Conservation (phyloP, 2,888 invertebrate genomes). For the Amphiduros pacificus region DNA sequence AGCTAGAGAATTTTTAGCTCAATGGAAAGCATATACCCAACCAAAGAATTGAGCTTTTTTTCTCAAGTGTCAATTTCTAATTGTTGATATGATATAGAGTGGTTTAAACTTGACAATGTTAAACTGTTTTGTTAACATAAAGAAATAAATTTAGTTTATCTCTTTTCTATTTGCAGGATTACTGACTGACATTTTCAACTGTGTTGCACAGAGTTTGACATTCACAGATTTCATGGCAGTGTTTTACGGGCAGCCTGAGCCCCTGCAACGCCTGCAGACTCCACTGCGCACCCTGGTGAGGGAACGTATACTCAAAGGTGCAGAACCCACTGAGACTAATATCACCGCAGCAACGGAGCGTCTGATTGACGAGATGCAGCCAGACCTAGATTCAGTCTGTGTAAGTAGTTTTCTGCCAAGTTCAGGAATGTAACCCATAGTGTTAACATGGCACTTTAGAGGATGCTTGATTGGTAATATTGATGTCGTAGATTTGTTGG, state of each 20-base stretch:
- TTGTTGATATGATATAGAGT: no score
- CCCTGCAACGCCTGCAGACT: conserved; percentile 60
- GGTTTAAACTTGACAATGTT: no score
- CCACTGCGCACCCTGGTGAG: conserved; percentile 63
- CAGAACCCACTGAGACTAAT: conserved; percentile 57
- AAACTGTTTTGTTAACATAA: no score
- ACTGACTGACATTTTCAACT: conserved; percentile 42
- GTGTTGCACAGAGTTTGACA: conserved; percentile 53
- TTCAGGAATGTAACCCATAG: no score
- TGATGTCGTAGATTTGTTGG: no score
- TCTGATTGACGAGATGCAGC: conserved; percentile 61
- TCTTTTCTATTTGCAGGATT: conserved; percentile 13
- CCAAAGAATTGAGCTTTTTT: no score
- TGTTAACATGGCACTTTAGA: no score
- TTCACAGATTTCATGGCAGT: conserved; percentile 59
- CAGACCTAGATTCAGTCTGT: conserved; percentile 56
- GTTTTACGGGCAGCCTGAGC: conserved; percentile 58
- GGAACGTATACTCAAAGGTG: conserved; percentile 60
- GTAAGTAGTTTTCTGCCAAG: conserved; percentile 57
- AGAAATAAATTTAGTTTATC: not conserved
- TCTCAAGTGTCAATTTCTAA: no score
- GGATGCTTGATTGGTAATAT: no score
- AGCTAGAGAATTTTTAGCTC: no score
- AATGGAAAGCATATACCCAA: no score
- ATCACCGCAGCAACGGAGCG: conserved; percentile 61